Percentiles rank a stretch among this genome's conserved stretches.
Conservation (phyloP, 2,888 invertebrate genomes). For the Epirrita christyi region DNA sequence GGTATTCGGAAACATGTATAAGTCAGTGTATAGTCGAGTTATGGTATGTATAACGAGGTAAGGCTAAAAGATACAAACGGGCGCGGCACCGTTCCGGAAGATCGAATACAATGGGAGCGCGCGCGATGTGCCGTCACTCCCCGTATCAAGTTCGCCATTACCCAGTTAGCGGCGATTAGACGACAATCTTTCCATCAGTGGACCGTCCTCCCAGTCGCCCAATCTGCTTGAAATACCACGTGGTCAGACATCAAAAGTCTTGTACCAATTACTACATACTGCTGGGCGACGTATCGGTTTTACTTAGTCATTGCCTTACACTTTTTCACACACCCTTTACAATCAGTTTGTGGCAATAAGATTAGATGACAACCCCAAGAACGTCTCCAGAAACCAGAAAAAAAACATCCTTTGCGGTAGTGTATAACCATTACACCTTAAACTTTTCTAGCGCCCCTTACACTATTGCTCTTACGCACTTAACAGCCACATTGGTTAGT, state of each 20-base stretch:
- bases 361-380: no score
- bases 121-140: conserved; percentile 51
- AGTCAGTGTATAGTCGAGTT: no score
- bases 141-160: conserved; percentile 74
- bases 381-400: no score
- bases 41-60: not conserved
- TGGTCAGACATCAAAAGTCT: conserved; percentile 48
- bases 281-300: not conserved
- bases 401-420: no score
- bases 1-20: no score
- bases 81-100: conserved; percentile 21
- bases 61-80: not conserved
- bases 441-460: no score
- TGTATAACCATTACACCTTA: no score
- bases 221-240: conserved; percentile 49
- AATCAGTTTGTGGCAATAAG: conserved; percentile 3
- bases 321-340: conserved; percentile 7
- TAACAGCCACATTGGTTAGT: no score
- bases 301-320: not conserved
- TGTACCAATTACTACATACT: conserved; percentile 45
- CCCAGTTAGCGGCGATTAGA: conserved; percentile 72
- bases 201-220: conserved; percentile 49
- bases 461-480: no score
- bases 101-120: conserved; percentile 46
- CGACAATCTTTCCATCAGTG: conserved; percentile 75